Conservation (phyloP, 2,797 vertebrate species). For the Hoplostethus mediterraneus region DNA sequence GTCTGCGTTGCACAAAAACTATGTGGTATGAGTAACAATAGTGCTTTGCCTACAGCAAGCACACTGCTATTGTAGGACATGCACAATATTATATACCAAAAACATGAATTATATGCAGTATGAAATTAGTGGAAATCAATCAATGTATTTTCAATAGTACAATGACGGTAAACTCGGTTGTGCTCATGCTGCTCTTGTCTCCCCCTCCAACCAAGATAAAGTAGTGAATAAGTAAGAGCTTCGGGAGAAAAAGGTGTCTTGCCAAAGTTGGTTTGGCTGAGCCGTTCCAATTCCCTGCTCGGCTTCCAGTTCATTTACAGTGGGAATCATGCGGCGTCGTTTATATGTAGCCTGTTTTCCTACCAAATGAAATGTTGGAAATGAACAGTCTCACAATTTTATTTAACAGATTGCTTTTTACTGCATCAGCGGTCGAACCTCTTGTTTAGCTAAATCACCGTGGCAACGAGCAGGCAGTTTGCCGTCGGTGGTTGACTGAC, state of each 20-base stretch:
- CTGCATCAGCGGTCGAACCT: background rate
- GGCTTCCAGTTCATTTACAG: slow-evolving; percentile 8
- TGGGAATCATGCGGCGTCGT: background rate
- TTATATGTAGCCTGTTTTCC: too few species aligned
- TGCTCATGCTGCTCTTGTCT: background rate
- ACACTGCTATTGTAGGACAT: background rate
- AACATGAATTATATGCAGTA: background rate
- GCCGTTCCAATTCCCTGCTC: too few species aligned
- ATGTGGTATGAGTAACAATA: too few species aligned
- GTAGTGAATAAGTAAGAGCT: too few species aligned
- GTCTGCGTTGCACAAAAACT: too few species aligned
- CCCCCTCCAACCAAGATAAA: background rate
- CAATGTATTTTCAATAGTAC: background rate
- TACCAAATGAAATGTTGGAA: background rate
- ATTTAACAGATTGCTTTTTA: slow-evolving; percentile 1
- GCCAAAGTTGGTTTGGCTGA: slow-evolving; percentile 18
- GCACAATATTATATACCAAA: too few species aligned
- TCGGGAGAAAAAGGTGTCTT: background rate
- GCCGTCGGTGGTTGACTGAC: slow-evolving; percentile 3
- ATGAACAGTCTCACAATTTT: background rate
- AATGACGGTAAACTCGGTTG: background rate
- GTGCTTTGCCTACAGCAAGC: too few species aligned
- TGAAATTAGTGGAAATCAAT: background rate
- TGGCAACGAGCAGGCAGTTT: slow-evolving; percentile 23
- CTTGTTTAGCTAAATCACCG: background rate